Evolutionary conservation across 1,140 invertebrate species (phyloP), one percentile per base, ranked within the genome.

Genomic region (Drosophila sucinea): DNA sequence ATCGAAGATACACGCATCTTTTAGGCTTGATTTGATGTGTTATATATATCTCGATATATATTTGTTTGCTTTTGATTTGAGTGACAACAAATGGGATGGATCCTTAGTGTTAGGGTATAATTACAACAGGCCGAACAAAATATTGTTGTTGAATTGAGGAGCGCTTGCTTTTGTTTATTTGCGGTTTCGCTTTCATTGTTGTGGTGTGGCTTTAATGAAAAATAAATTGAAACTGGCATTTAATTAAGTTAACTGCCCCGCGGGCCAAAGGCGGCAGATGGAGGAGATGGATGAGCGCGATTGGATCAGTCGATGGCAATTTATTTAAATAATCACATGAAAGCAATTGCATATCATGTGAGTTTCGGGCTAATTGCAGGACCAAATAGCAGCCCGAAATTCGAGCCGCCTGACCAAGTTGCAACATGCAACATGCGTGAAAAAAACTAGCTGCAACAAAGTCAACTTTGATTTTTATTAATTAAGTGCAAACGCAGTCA

Each of bases 141-240:
- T 8, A 63, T 77, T 61, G 74, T 66, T 64, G 32, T 17, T 58
- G 32, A 64, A 11, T 57, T 33, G 29, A 27, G 35, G 67, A 38
- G 10, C 57, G 10, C 57, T 57, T 27, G 58, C 70, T 63, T 58
- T 64, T 62, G 40, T 62, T 68, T 60, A 55, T 54, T 75, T 41
- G 80, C 84, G 83, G 83, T 77, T 87, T 87, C 79, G 80, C 83
- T 87, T 87, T 87, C 84, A 89, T 89, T 87, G 83, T 77, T 82
- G 83, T 83, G 68, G 55, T 51, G 44, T 27, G 44, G 44, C 44
- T 62, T 62, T 73, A 69, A 74, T 77, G 82, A 57, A 87, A 86
- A 87, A 89, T 87, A 87, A 87, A 87, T 87, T 87, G 80, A 83
- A 89, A 82, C 79, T 79, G 84, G 83, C 83, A 87, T 87, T 87